These are phyloP conservation scores for Drosophila repletoides DNA, from an alignment of 1,140 invertebrate genomes.

Conservation along the genomic window DNA sequence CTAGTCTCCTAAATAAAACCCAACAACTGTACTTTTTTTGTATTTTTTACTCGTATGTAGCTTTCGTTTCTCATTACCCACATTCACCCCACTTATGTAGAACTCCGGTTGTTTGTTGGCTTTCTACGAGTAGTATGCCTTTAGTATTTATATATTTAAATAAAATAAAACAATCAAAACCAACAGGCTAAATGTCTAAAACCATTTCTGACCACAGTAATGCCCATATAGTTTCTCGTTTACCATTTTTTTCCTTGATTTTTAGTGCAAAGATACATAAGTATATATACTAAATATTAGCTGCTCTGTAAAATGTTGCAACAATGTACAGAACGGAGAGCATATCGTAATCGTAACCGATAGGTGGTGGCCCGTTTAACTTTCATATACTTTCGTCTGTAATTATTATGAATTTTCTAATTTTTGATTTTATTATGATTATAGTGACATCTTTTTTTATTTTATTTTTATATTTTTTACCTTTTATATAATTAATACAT, in stretches of 20 bases:
- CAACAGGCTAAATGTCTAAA: constrained; percentile 5
- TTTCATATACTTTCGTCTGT: constrained; percentile 7
- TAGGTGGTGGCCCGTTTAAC: constrained; percentile 58
- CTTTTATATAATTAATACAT: constrained; percentile 6
- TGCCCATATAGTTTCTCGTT: constrained; percentile 9
- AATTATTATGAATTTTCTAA: background rate
- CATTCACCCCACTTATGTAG: constrained; percentile 53
- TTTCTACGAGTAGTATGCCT: constrained; percentile 35
- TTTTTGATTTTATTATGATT: constrained; percentile 7
- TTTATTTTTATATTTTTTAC: constrained; percentile 8
- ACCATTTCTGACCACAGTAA: constrained; percentile 18
- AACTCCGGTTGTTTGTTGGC: constrained; percentile 54
- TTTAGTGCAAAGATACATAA: constrained; percentile 49
- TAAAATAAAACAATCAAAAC: constrained; percentile 15
- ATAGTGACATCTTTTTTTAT: background rate
- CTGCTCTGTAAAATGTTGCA: constrained; percentile 75
- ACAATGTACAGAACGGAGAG: constrained; percentile 37
- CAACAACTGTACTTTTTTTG: constrained; percentile 46
- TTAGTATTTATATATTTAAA: constrained; percentile 16
- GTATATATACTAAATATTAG: constrained; percentile 56
- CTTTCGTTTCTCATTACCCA: constrained; percentile 64
- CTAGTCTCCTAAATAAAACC: constrained; percentile 42
- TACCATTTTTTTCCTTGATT: constrained; percentile 25
- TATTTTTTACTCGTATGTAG: too few relatives aligned
- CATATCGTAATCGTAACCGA: constrained; percentile 23